Percentiles rank a stretch among this genome's conserved stretches.
Conservation (phyloP, 2,888 invertebrate species). For the Caenorhabditis sp. region DNA sequence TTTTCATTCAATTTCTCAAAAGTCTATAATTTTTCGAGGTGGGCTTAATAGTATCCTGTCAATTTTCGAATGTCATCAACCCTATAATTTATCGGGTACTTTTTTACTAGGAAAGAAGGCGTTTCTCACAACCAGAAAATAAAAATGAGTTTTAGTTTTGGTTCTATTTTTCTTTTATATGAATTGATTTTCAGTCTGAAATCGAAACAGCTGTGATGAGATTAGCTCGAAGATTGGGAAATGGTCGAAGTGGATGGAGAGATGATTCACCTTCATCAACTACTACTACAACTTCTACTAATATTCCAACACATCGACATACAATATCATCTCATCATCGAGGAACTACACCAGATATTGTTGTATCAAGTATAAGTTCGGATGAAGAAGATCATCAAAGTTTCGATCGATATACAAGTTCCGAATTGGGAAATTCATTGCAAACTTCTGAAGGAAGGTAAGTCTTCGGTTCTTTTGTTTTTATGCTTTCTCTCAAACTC, state of each 20-base stretch:
- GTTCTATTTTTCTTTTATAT: slow-evolving; percentile 3
- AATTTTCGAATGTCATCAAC: background rate
- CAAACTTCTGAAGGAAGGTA: slow-evolving; percentile 53
- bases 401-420: slow-evolving; percentile 46
- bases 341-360: slow-evolving; percentile 60
- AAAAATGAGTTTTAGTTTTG: too few relatives aligned
- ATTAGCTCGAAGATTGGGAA: slow-evolving; percentile 62
- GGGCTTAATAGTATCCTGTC: too few relatives aligned
- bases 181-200: slow-evolving; percentile 60
- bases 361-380: slow-evolving; percentile 65
- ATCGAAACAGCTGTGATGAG: slow-evolving; percentile 68
- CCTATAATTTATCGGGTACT: slow-evolving; percentile 45
- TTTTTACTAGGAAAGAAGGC: too few relatives aligned
- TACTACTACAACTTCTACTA: slow-evolving; percentile 1
- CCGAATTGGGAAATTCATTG: slow-evolving; percentile 45
- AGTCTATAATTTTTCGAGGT: too few relatives aligned
- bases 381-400: slow-evolving; percentile 59
- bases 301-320: too few relatives aligned
- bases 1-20: background rate
- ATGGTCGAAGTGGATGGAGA: slow-evolving; percentile 41
- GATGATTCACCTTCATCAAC: slow-evolving; percentile 24
- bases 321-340: slow-evolving; percentile 40
- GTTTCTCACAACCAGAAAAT: too few relatives aligned
- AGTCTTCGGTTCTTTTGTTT: background rate
- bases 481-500: background rate